phyloP scores from a whole-genome alignment of 2,113 vertebrate genomes.

The Spilogale gracilis region DNA sequence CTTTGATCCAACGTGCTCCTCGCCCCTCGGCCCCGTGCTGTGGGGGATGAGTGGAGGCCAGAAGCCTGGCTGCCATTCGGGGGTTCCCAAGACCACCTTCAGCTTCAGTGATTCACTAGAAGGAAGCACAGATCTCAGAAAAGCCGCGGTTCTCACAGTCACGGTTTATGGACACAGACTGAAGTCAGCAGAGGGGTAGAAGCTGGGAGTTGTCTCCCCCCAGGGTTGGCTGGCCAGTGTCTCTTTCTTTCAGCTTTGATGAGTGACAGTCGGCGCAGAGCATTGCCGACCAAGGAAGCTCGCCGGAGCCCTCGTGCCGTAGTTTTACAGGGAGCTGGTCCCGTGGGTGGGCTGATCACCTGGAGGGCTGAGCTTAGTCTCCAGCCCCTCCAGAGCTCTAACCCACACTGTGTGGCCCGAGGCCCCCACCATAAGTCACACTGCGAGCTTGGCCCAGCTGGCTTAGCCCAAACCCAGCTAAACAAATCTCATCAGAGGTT shows the following conservation, averaged over 20 bases:
- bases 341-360: not conserved
- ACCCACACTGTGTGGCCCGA: not conserved
- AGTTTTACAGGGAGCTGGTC: not conserved
- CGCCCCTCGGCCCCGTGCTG: rapidly evolving
- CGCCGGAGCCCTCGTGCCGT: not conserved
- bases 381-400: not conserved
- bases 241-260: rapidly evolving
- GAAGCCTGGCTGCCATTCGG: no score
- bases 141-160: rapidly evolving
- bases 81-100: not conserved
- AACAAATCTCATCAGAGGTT: not conserved
- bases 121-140: not conserved
- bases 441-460: rapidly evolving
- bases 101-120: not conserved
- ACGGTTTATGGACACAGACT: not conserved
- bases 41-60: not conserved
- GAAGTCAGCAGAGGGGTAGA: not conserved
- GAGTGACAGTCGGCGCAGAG: not conserved
- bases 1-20: not conserved
- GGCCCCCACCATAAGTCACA: not conserved
- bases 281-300: not conserved
- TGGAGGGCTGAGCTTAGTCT: not conserved
- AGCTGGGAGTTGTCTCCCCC: not conserved
- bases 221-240: rapidly evolving
- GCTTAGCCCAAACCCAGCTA: not conserved